A percentile compares a stretch with the other conserved stretches of the same genome.
Evolutionary conservation across 2,113 vertebrate species (phyloP).

Genomic region (Cisticola juncidis): DNA sequence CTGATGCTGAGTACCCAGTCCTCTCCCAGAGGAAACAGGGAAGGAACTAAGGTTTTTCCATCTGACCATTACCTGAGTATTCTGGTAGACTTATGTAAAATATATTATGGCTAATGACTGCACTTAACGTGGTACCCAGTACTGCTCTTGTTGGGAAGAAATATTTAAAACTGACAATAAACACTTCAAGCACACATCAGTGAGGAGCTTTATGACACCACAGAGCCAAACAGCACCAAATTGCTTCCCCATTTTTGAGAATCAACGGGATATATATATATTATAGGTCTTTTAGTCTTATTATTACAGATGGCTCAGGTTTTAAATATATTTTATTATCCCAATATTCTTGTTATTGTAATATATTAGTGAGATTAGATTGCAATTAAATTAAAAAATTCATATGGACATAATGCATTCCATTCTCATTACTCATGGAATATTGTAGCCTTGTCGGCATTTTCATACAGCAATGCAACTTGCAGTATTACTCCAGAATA

Average conservation of each 20-base stretch:
- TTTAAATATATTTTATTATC: constrained; percentile 69
- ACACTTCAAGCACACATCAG: neutral
- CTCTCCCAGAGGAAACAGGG: neutral
- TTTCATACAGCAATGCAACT: constrained; percentile 36
- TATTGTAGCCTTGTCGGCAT: constrained; percentile 17
- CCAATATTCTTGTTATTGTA: constrained; percentile 69
- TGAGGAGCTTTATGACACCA: neutral
- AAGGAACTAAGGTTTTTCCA: neutral
- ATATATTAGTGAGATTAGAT: constrained; percentile 61
- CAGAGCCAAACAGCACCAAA: neutral
- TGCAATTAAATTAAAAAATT: constrained; percentile 71
- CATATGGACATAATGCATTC: constrained; percentile 60
- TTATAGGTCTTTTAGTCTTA: constrained; percentile 16
- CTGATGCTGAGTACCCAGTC: neutral
- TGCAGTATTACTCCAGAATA: neutral
- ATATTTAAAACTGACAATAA: neutral
- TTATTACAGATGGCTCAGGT: constrained; percentile 36
- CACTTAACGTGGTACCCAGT: neutral
- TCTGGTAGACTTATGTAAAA: neutral
- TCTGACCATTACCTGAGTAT: accelerated
- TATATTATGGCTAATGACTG: neutral
- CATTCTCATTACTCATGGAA: constrained; percentile 15
- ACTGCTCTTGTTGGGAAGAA: neutral
- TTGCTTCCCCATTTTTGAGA: neutral
- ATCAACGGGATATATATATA: neutral